Evolutionary conservation across 1,140 invertebrate species (phyloP), one percentile per base, ranked within the genome.

Genomic region (Heliconius eleuchia): DNA sequence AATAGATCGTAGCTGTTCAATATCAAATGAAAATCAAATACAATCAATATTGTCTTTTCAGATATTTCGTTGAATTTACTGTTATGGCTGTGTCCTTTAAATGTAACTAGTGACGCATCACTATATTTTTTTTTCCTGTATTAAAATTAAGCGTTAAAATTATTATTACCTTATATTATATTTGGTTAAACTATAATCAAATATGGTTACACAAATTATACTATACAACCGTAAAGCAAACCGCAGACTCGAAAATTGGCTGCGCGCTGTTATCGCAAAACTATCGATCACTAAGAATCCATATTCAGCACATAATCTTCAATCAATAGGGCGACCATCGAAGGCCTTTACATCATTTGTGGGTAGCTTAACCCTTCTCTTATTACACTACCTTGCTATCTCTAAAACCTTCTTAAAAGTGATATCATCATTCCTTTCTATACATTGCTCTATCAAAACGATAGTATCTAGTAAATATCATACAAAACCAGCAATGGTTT

Each of bases 321-420:
- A 76, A 81, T 75, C 80, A 81, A 81, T 81, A 74, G 75, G 73
- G 42, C 79, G 79, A 76, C 71, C 52, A 46, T 73, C 46, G 75
- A 55, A 80, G 42, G 72, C 76, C 79, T 77, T 74, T 73, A 76
- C 77, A 81, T 81, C 80, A 81, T 81, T 81, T 81, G 80, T 77
- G 80, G 80, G 60, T 55, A 76, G 76, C 80, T 78, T 81, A 81
- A 78, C 80, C 80, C 80, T 78, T 78, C 74, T 77, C 55, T 50
- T 81, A 81, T 76, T 81, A 81, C 42, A 66, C 52, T 37, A 18
- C 37, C 23, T 66, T 1, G 23, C 27, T 30, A 66, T 27, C 27
- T 66, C 23, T 66, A 30, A 66, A 30, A 23, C 3, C 13, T 30
- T 66, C 57, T 13, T 11, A 55, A 70, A 19, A 42, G 50, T 37